Conservation (phyloP, 2,888 invertebrate genomes). For the Stenolophus ochropezus region DNA sequence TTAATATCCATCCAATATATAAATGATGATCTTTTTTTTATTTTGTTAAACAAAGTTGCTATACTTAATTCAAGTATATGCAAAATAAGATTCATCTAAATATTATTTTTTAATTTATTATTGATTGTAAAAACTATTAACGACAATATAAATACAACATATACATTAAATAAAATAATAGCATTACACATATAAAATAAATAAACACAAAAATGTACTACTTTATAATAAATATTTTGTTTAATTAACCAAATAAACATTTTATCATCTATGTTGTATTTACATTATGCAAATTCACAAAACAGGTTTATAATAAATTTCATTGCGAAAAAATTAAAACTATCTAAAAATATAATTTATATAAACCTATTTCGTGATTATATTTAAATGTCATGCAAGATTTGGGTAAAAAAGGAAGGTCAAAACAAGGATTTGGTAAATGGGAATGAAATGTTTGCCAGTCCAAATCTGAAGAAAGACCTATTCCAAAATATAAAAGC, state of each 20-base stretch:
- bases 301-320: conserved; percentile 5
- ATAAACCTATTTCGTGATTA: neutral
- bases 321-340: neutral
- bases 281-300: neutral
- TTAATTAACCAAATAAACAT: neutral
- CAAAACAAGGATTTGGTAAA: conserved; percentile 8
- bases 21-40: too few species aligned
- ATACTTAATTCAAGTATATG: too few species aligned
- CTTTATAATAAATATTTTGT: neutral
- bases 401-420: conserved; percentile 30
- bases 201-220: too few species aligned
- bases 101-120: too few species aligned
- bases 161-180: too few species aligned
- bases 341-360: neutral
- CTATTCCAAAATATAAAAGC: neutral
- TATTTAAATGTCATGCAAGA: conserved; percentile 26
- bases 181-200: too few species aligned
- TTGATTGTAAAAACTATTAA: too few species aligned
- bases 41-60: too few species aligned
- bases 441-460: neutral
- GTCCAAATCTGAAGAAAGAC: conserved; percentile 25
- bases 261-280: conserved; percentile 3
- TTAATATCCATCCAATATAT: too few species aligned
- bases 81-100: too few species aligned
- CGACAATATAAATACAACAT: too few species aligned